Conservation (phyloP, 1,140 invertebrate species). For the Stratiolaelaps scimitus region DNA sequence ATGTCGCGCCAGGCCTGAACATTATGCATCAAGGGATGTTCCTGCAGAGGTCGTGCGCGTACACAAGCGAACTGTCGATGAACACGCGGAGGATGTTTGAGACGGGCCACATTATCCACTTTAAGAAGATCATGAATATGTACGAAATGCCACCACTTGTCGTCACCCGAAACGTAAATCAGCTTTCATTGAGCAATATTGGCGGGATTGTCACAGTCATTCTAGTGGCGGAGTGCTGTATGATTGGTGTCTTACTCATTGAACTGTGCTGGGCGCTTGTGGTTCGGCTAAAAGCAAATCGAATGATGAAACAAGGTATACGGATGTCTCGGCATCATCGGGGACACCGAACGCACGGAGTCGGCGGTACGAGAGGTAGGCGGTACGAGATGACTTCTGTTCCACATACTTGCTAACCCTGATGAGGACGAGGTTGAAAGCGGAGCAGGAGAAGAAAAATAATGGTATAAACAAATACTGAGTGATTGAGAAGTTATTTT, state of each 20-base stretch:
- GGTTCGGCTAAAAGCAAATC: too few relatives aligned
- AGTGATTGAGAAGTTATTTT: too few relatives aligned
- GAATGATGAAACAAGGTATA: too few relatives aligned
- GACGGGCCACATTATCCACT: constrained; percentile 3
- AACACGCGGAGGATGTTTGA: neutral
- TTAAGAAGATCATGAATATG: constrained; percentile 2
- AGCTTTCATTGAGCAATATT: neutral
- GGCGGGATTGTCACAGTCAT: neutral
- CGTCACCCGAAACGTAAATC: neutral
- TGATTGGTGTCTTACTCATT: neutral
- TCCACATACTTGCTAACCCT: too few relatives aligned
- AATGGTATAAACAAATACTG: too few relatives aligned
- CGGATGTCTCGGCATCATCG: too few relatives aligned
- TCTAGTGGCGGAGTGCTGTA: neutral
- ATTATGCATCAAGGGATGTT: constrained; percentile 7
- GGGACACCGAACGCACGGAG: too few relatives aligned
- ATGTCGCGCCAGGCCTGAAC: neutral
- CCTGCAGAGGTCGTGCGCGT: constrained; percentile 5
- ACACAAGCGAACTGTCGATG: neutral
- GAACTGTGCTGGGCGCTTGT: too few relatives aligned
- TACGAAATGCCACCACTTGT: neutral
- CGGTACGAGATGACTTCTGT: too few relatives aligned
- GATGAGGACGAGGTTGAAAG: too few relatives aligned
- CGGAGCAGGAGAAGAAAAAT: too few relatives aligned
- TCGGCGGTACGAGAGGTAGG: too few relatives aligned